A percentile compares a stretch with the other conserved stretches of the same genome.
These are phyloP conservation scores for Pectinophora gossypiella DNA, from an alignment of 1,140 invertebrate species.

Conservation along the genomic window DNA sequence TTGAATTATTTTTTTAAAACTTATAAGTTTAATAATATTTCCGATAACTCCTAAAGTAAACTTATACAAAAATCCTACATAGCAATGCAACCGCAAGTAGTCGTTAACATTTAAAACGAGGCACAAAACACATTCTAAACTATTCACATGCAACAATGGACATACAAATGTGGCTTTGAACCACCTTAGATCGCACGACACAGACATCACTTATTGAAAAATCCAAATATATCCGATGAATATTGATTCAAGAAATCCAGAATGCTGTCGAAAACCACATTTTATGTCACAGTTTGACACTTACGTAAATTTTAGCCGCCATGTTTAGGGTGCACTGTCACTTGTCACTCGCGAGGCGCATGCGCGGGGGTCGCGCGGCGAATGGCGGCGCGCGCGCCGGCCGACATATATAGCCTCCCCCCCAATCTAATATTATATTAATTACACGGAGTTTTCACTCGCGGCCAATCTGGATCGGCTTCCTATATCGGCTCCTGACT, in stretches of 20 bases:
- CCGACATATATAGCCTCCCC: not conserved
- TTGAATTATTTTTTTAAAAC: too few relatives aligned
- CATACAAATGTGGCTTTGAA: not conserved
- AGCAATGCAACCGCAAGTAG: not conserved
- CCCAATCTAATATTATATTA: not conserved
- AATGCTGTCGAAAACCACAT: not conserved
- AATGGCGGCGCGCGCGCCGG: not conserved
- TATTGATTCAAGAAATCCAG: not conserved
- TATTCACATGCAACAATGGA: not conserved
- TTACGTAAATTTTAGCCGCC: not conserved
- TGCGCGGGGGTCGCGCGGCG: not conserved
- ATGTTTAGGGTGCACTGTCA: not conserved
- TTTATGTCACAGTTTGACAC: not conserved
- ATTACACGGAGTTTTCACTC: not conserved
- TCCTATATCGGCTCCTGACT: not conserved
- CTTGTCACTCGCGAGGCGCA: not conserved
- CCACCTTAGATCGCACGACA: not conserved
- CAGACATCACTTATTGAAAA: not conserved
- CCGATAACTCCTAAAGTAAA: too few relatives aligned
- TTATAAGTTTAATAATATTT: too few relatives aligned
- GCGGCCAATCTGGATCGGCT: not conserved
- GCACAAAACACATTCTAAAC: not conserved
- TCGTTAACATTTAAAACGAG: not conserved
- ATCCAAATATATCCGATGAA: too few relatives aligned
- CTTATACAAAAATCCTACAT: too few relatives aligned